A percentile compares a stretch with the other conserved stretches of the same genome.
These are phyloP conservation scores for Prionailurus viverrinus DNA, from an alignment of 2,113 vertebrate genomes.

Conservation along the genomic window DNA sequence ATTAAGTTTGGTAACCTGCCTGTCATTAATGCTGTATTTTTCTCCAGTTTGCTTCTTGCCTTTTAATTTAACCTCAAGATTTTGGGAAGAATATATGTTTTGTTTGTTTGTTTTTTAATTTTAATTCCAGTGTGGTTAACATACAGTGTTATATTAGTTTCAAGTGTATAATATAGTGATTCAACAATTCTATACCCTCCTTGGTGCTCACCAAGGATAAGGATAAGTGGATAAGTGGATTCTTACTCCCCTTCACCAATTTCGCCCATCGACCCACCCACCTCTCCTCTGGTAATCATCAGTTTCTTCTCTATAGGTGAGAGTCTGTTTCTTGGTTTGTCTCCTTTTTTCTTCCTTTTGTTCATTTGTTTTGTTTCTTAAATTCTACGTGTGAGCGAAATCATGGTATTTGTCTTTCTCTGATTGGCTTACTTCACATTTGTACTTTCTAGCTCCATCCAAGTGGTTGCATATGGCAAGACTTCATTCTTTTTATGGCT, in stretches of 20 bases:
- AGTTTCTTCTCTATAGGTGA: not conserved
- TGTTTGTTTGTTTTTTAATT: not conserved
- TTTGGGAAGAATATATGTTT: not conserved
- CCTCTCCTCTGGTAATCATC: not conserved
- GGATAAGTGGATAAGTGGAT: not conserved
- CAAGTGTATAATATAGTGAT: not conserved
- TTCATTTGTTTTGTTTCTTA: not conserved
- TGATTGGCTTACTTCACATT: not conserved
- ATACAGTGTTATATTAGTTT: not conserved
- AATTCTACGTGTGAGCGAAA: not conserved
- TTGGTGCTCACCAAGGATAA: not conserved
- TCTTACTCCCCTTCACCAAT: not conserved
- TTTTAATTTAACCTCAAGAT: not conserved
- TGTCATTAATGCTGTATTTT: not conserved
- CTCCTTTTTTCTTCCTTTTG: not conserved
- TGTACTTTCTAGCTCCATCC: not conserved
- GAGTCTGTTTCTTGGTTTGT: not conserved
- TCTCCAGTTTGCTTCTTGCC: not conserved
- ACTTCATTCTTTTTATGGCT: not conserved
- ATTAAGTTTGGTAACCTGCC: not conserved
- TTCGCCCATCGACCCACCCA: not conserved
- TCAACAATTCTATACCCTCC: not conserved
- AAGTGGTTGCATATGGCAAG: not conserved
- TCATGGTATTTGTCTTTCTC: not conserved
- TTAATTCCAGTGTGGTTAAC: not conserved